Evolutionary conservation across 2,888 invertebrate genomes (phyloP).

Genomic region (Synanthedon vespiformis): DNA sequence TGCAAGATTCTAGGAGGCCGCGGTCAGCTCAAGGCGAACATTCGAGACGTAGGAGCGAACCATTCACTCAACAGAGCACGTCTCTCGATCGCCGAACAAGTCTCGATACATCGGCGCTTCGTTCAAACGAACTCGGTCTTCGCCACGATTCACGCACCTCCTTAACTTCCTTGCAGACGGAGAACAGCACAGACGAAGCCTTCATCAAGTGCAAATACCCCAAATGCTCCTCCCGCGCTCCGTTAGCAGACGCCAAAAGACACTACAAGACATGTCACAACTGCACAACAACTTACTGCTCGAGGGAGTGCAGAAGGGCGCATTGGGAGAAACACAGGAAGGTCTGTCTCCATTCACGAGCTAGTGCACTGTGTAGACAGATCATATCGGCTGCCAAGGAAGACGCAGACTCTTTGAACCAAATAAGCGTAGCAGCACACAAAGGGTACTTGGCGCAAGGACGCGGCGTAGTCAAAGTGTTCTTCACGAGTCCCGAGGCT

Average conservation of each 20-base stretch:
- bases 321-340: slow-evolving; percentile 96
- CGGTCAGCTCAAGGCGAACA: slow-evolving; percentile 56
- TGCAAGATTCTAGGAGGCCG: slow-evolving; percentile 52
- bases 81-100: slow-evolving; percentile 71
- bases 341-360: slow-evolving; percentile 90
- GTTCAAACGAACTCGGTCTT: slow-evolving; percentile 41
- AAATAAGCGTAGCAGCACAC: slow-evolving; percentile 85
- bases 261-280: slow-evolving; percentile 94
- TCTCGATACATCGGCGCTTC: slow-evolving; percentile 64
- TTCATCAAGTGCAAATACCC: slow-evolving; percentile 83
- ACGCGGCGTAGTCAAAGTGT: slow-evolving; percentile 90
- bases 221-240: slow-evolving; percentile 81
- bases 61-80: slow-evolving; percentile 41
- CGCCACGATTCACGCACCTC: slow-evolving; percentile 56
- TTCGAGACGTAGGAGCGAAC: slow-evolving; percentile 56
- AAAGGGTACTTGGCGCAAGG: slow-evolving; percentile 87
- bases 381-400: slow-evolving; percentile 85
- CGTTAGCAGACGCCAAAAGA: slow-evolving; percentile 80
- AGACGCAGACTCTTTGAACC: slow-evolving; percentile 78
- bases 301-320: slow-evolving; percentile 87
- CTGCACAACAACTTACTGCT: slow-evolving; percentile 95
- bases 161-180: slow-evolving; percentile 57
- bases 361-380: slow-evolving; percentile 89
- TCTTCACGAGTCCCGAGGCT: slow-evolving; percentile 87
- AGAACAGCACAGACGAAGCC: slow-evolving; percentile 62